These are phyloP conservation scores for Pachydiplax longipennis DNA, from an alignment of 2,888 invertebrate species.

Conservation along the genomic window DNA sequence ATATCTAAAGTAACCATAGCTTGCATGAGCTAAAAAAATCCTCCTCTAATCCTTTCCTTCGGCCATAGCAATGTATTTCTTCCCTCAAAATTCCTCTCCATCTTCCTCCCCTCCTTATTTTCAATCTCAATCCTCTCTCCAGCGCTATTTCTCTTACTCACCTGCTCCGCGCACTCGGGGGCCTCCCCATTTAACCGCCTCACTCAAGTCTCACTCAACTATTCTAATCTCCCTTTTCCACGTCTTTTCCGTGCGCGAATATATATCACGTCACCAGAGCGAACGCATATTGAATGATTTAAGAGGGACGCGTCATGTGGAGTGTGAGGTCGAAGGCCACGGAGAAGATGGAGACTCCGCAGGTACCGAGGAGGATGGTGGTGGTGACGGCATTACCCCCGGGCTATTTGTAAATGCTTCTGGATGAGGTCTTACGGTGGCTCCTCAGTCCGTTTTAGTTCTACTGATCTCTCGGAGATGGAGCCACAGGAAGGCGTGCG, in stretches of 20 bases:
- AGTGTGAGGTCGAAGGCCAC: background rate
- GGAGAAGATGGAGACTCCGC: background rate
- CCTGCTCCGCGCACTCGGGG: background rate
- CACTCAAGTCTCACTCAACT: conserved; percentile 29
- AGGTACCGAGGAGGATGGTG: background rate
- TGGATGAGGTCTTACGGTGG: background rate
- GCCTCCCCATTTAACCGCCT: background rate
- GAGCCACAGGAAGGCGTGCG: background rate
- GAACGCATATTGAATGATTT: conserved; percentile 36
- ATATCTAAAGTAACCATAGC: no score
- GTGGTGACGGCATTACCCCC: background rate
- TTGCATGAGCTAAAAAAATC: no score
- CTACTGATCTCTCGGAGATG: background rate
- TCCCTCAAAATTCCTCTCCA: background rate
- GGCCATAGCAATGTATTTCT: no score
- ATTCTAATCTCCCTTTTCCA: conserved; percentile 17
- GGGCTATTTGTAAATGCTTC: background rate
- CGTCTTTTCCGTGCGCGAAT: background rate
- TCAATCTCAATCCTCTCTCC: background rate
- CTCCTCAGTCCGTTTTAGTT: background rate
- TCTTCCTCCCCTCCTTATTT: background rate
- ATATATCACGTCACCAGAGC: conserved; percentile 20
- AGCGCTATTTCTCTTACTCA: background rate
- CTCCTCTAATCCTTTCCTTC: no score
- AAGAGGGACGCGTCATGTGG: background rate